Conservation (phyloP, 1,140 invertebrate genomes). For the fruit fly (Drosophila melanogaster) region Release_6_plus_ISO1_MT NT_033777.3:31247501-31248000, state of each 20-base stretch:
- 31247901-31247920: conserved; percentile 80
- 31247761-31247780: background rate
- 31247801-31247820: background rate
- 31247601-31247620: conserved; percentile 17
- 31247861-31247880: background rate
- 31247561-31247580: conserved; percentile 73
- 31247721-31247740: background rate
- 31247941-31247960: conserved; percentile 66
- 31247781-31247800: no score
- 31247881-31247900: conserved; percentile 28
- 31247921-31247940: conserved; percentile 76
- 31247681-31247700: conserved; percentile 41
- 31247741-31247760: background rate
- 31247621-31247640: conserved; percentile 14
- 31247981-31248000: conserved; percentile 47
- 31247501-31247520: conserved; percentile 16
- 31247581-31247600: conserved; percentile 52
- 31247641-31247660: conserved; percentile 58
- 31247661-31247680: conserved; percentile 39
- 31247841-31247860: no score
- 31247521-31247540: conserved; percentile 63
- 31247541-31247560: conserved; percentile 32
- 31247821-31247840: no score
- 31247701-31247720: conserved; percentile 5
- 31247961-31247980: conserved; percentile 81